Evolutionary conservation across 2,113 vertebrate genomes (phyloP).

Genomic region (Rhabdornis inornatus): DNA sequence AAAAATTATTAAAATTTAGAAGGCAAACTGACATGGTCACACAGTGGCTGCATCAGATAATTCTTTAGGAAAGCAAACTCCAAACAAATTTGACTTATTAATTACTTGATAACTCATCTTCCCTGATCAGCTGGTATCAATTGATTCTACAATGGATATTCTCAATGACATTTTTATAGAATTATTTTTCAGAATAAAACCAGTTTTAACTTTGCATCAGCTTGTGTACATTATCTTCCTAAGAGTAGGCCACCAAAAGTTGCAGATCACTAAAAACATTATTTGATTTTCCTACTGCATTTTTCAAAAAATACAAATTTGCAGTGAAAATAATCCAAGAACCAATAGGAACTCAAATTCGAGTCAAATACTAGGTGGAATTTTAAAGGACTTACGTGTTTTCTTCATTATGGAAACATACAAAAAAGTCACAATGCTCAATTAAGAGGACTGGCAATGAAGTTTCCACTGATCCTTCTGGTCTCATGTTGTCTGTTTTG

Average conservation of each 20-base stretch:
- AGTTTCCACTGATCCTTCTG: conserved; percentile 58
- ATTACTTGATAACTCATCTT: neutral
- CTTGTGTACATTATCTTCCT: neutral
- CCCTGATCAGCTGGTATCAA: neutral
- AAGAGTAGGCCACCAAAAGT: neutral
- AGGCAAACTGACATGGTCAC: neutral
- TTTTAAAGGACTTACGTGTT: conserved; percentile 58
- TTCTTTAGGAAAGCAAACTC: neutral
- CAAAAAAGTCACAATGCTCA: conserved; percentile 44
- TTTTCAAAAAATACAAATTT: neutral
- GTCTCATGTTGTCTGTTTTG: neutral
- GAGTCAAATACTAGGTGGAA: neutral
- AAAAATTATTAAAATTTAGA: neutral
- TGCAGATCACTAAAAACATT: neutral
- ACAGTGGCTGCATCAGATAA: neutral
- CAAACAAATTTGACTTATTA: neutral
- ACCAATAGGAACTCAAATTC: neutral
- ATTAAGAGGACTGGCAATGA: conserved; percentile 77
- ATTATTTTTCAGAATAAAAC: neutral
- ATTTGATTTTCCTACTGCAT: neutral
- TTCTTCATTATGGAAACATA: neutral
- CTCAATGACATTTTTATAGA: neutral
- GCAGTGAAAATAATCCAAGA: neutral
- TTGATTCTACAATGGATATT: neutral
- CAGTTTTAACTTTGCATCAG: neutral